A percentile compares a stretch with the other conserved stretches of the same genome.
Evolutionary conservation across 2,797 vertebrate genomes (phyloP).

Genomic region (Sebastes oblongus): DNA sequence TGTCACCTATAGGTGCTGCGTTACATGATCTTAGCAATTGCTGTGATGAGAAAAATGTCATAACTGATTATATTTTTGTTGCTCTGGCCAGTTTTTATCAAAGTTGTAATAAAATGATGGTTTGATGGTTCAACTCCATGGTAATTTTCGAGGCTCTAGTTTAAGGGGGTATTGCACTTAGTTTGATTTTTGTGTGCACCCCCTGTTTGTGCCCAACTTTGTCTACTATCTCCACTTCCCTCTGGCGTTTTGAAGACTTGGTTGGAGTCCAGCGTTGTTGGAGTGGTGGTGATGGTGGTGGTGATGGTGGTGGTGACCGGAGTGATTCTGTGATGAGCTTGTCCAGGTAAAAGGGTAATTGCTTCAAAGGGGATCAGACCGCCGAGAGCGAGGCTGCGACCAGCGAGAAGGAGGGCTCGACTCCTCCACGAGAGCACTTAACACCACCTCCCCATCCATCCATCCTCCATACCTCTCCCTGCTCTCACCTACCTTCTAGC

Average conservation of each 20-base stretch:
- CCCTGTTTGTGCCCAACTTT: background rate
- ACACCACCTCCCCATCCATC: conserved; percentile 66
- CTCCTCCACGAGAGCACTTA: conserved; percentile 79
- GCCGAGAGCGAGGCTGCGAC: conserved; percentile 68
- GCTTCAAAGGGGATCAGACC: conserved; percentile 85
- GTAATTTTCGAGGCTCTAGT: background rate
- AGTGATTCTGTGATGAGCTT: conserved; percentile 78
- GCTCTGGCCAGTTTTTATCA: too few species aligned
- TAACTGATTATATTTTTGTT: too few species aligned
- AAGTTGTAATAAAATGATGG: background rate
- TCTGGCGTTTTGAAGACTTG: conserved; percentile 1
- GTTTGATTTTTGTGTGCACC: background rate
- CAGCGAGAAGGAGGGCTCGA: conserved; percentile 69
- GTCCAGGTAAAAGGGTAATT: conserved; percentile 92
- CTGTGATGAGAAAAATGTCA: background rate
- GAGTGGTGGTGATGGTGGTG: background rate
- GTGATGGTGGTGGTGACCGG: conserved; percentile 22
- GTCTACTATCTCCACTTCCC: background rate
- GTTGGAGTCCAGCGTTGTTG: conserved; percentile 28
- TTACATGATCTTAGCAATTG: background rate
- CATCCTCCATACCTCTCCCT: conserved; percentile 47
- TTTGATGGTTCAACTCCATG: background rate
- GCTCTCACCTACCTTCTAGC: conserved; percentile 61
- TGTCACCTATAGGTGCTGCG: background rate
- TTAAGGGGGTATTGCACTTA: background rate